These are phyloP conservation scores for Myotis pilosus DNA, from an alignment of 2,797 vertebrate species.

Conservation along the genomic window DNA sequence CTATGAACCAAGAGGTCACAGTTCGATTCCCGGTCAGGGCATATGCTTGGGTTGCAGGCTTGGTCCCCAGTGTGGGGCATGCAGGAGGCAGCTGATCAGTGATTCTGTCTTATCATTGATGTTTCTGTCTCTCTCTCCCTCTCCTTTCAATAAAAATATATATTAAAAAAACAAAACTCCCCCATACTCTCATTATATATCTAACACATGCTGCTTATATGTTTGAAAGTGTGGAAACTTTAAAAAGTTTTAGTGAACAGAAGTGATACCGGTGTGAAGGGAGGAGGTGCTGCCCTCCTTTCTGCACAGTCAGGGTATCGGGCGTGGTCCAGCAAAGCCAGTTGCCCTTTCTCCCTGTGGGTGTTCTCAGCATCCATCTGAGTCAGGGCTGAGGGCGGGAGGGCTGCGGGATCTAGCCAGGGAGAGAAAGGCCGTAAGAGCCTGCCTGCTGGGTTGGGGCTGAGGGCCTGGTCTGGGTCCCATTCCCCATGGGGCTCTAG, in stretches of 20 bases:
- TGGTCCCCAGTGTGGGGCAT: too few species aligned
- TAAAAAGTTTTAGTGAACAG: neutral
- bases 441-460: neutral
- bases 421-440: neutral
- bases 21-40: too few species aligned
- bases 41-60: too few species aligned
- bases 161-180: neutral
- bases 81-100: too few species aligned
- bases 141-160: too few species aligned
- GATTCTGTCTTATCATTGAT: too few species aligned
- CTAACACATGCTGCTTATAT: neutral
- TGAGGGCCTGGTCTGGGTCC: neutral
- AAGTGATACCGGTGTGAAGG: neutral
- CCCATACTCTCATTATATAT: neutral
- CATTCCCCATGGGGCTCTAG: neutral
- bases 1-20: too few species aligned
- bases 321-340: rapidly evolving
- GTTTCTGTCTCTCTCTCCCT: too few species aligned
- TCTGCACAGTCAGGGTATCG: neutral
- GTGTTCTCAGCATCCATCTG: neutral
- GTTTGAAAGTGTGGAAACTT: neutral
- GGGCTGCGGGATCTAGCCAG: neutral
- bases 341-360: neutral
- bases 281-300: neutral
- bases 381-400: neutral